phyloP scores from a whole-genome alignment of 2,113 vertebrate species.

The Morone saxatilis region DNA sequence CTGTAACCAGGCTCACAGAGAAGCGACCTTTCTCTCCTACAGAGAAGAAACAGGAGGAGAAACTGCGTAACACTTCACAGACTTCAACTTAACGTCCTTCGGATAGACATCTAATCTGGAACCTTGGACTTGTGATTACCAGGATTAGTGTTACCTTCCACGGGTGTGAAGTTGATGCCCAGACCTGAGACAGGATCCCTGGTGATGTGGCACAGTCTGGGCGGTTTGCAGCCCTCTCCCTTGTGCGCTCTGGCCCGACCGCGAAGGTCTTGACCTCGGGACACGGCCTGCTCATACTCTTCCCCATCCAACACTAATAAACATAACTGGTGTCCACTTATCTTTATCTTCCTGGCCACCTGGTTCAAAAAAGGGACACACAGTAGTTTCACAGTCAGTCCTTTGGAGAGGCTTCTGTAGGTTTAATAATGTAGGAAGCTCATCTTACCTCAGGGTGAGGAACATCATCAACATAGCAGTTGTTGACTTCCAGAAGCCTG shows the following conservation, averaged over 20 bases:
- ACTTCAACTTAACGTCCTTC: not conserved
- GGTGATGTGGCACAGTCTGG: conserved; percentile 87
- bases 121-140: not conserved
- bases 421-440: not conserved
- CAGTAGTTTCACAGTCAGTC: not conserved
- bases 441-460: conserved; percentile 84
- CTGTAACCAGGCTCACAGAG: conserved; percentile 81
- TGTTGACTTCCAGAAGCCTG: conserved; percentile 91
- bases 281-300: conserved; percentile 74
- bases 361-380: conserved; percentile 59
- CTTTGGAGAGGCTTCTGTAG: not conserved
- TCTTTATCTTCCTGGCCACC: conserved; percentile 89
- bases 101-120: not conserved
- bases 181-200: conserved; percentile 83
- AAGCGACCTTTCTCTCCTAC: conserved; percentile 87
- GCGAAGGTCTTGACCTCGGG: conserved; percentile 66
- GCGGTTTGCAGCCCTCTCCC: conserved; percentile 57
- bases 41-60: conserved; percentile 16
- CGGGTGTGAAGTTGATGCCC: conserved; percentile 85
- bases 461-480: conserved; percentile 81
- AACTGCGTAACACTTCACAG: not conserved
- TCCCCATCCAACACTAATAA: conserved; percentile 84
- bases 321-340: conserved; percentile 87
- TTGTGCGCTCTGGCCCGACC: conserved; percentile 38
- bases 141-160: conserved; percentile 70